phyloP scores from a whole-genome alignment of 2,888 invertebrate species.

The Trichopria drosophilae region DNA sequence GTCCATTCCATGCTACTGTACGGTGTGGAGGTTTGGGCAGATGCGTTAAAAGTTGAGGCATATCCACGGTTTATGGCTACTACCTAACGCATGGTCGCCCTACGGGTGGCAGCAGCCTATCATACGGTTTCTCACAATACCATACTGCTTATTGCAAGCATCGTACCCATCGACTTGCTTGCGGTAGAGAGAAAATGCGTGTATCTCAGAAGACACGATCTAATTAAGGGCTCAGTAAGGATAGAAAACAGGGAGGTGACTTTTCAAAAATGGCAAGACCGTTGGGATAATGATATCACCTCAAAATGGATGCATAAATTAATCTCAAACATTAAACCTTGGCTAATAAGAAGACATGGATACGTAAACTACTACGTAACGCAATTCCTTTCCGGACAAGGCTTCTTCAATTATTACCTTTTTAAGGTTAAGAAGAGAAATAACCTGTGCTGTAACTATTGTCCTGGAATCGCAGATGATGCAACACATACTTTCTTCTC shows the following conservation, averaged over 20 bases:
- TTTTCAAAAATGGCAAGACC: constrained; percentile 24
- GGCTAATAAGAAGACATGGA: constrained; percentile 29
- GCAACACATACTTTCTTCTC: constrained; percentile 9
- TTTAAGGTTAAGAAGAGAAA: no score
- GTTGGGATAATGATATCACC: constrained; percentile 21
- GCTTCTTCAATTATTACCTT: no score
- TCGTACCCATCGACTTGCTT: background rate
- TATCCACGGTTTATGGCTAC: constrained; percentile 8
- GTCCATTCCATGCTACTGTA: background rate
- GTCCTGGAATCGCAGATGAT: background rate
- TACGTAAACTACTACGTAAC: constrained; percentile 26
- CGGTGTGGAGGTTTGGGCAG: constrained; percentile 16
- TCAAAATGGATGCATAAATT: constrained; percentile 25
- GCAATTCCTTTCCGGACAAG: constrained; percentile 29
- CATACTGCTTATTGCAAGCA: background rate
- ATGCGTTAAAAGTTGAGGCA: constrained; percentile 1
- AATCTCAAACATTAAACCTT: constrained; percentile 18
- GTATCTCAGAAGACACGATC: background rate
- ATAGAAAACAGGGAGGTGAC: background rate
- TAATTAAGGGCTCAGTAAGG: background rate
- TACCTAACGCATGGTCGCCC: constrained; percentile 16
- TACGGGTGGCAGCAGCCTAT: constrained; percentile 20
- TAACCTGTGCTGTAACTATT: constrained; percentile 11
- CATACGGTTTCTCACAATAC: background rate
- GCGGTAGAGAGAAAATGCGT: constrained; percentile 26